Evolutionary conservation across 1,140 invertebrate genomes (phyloP).

Genomic region (Drosophila malerkotliana): DNA sequence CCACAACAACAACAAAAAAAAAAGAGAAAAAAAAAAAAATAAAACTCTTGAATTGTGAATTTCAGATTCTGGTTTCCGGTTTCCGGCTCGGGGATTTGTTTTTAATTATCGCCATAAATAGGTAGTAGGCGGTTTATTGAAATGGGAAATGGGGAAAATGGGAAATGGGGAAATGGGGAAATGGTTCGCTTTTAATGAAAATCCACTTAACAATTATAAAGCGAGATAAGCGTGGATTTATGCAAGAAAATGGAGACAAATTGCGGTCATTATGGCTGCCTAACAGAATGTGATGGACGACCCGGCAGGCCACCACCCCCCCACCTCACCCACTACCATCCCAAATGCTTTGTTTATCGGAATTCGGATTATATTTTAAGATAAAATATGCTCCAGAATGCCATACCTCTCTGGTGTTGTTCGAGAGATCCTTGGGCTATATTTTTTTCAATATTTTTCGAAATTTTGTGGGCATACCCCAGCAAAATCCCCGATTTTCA

Average conservation of each 20-base stretch:
- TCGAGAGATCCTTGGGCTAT: too few relatives aligned
- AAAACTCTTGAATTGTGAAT: conserved; percentile 5
- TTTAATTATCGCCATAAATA: conserved; percentile 41
- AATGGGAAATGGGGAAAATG: conserved; percentile 10
- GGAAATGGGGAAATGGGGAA: background rate
- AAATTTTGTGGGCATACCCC: too few relatives aligned
- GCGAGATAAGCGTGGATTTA: conserved; percentile 28
- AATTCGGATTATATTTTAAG: background rate
- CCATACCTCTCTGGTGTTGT: too few relatives aligned
- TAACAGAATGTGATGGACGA: conserved; percentile 11
- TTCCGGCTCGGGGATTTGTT: conserved; percentile 10
- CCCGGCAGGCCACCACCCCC: too few relatives aligned
- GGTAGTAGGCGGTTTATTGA: conserved; percentile 22
- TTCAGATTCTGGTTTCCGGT: background rate
- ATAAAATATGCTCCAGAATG: background rate
- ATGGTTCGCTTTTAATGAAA: conserved; percentile 29
- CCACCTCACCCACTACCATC: too few relatives aligned
- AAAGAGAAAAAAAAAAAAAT: conserved; percentile 2
- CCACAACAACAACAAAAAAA: background rate
- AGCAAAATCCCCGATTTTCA: too few relatives aligned
- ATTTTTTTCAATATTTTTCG: too few relatives aligned
- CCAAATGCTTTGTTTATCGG: background rate
- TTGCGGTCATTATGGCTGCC: conserved; percentile 11
- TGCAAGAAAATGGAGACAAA: conserved; percentile 20
- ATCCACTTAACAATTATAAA: conserved; percentile 33